A percentile compares a stretch with the other conserved stretches of the same genome.
Conservation (phyloP, 2,113 vertebrate genomes). For the Anhinga rufa region DNA sequence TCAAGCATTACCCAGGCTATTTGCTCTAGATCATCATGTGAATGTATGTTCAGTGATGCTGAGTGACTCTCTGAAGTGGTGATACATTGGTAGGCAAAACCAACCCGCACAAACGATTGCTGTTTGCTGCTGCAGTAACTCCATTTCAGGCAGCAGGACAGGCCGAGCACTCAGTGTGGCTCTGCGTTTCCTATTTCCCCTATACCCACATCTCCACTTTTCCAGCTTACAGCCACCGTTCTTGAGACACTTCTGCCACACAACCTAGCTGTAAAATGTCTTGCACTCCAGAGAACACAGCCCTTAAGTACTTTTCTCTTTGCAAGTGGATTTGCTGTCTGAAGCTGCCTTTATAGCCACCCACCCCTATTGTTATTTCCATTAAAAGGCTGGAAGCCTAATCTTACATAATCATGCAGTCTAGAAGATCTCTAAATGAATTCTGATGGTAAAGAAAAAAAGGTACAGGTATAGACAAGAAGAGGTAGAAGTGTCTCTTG, state of each 20-base stretch:
- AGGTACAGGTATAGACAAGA: not conserved
- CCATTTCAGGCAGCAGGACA: not conserved
- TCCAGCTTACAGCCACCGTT: not conserved
- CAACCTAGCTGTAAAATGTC: not conserved
- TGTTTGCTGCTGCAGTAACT: not conserved
- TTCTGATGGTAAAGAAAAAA: not conserved
- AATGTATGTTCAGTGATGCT: not conserved
- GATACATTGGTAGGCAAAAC: not conserved
- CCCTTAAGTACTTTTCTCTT: not conserved
- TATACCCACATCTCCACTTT: not conserved
- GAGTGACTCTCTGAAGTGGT: not conserved
- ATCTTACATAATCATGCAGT: not conserved
- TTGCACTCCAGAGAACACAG: not conserved
- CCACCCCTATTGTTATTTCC: not conserved
- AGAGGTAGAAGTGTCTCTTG: not conserved
- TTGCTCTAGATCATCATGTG: not conserved
- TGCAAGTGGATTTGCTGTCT: not conserved
- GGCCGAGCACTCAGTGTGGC: not conserved
- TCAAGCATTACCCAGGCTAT: not conserved
- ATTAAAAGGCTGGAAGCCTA: not conserved
- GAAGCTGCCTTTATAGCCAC: not conserved
- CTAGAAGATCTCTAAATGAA: not conserved
- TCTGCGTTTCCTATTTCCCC: not conserved
- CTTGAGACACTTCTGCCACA: not conserved
- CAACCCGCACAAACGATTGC: accelerated